phyloP scores from a whole-genome alignment of 2,113 vertebrate genomes.

The Urocolius indicus region DNA sequence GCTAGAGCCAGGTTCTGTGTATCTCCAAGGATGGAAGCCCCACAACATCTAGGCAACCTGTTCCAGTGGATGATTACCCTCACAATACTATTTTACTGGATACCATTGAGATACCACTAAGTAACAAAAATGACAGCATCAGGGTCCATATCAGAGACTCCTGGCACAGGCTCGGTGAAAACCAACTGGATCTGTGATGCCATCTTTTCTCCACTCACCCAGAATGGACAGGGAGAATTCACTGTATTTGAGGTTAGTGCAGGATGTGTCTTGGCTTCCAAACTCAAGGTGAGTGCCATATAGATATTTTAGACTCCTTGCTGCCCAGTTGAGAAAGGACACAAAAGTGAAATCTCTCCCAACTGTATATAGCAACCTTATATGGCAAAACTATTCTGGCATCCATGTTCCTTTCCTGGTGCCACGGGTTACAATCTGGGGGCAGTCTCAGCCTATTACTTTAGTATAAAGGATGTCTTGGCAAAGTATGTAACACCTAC shows the following conservation, averaged over 20 bases:
- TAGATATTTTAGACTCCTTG: background rate
- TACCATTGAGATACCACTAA: no score
- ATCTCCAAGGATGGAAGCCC: background rate
- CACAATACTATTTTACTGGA: background rate
- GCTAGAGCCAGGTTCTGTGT: background rate
- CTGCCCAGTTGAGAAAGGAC: background rate
- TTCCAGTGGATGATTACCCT: background rate
- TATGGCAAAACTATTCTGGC: background rate
- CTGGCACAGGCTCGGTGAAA: background rate
- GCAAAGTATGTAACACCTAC: no score
- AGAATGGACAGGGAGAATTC: background rate
- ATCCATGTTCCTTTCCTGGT: background rate
- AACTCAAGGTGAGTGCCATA: background rate
- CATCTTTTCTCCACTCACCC: background rate
- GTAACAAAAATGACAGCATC: background rate
- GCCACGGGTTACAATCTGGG: background rate
- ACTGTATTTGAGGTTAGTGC: background rate
- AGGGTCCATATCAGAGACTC: background rate
- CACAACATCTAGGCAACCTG: background rate
- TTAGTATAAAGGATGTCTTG: background rate
- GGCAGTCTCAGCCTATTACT: background rate
- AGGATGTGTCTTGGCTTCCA: background rate
- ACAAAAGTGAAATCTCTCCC: background rate
- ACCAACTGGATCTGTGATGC: background rate
- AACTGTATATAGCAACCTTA: background rate